Conservation (phyloP, 2,888 invertebrate species). For the Plebejus anna region DNA sequence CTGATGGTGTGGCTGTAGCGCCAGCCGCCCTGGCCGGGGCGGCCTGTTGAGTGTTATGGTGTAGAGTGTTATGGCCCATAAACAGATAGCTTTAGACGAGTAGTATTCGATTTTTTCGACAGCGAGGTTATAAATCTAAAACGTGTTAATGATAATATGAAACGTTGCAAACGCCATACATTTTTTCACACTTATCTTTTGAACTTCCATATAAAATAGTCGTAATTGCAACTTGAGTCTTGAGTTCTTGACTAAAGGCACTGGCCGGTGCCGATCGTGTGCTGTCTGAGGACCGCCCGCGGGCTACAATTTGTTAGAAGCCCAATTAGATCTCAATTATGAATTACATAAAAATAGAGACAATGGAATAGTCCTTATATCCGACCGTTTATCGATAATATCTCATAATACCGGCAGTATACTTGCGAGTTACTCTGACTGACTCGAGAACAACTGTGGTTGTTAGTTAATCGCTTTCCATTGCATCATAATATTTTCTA, state of each 20-base stretch:
- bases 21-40: not conserved
- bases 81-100: not conserved
- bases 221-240: not conserved
- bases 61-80: conserved; percentile 11
- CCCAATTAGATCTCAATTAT: not conserved
- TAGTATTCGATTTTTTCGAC: not conserved
- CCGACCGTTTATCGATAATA: no score
- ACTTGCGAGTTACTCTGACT: no score
- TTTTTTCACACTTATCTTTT: no score
- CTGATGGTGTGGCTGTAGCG: not conserved
- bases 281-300: not conserved
- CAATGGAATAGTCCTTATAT: no score
- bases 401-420: no score
- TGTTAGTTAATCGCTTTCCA: no score
- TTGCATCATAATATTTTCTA: no score
- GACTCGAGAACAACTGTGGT: no score
- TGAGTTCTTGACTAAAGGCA: not conserved
- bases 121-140: not conserved
- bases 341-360: no score
- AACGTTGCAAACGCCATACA: no score
- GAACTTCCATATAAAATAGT: no score
- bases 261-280: not conserved
- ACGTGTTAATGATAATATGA: no score
- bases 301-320: not conserved
- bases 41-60: conserved; percentile 1